These are phyloP conservation scores for Dasysyrphus tricinctus DNA, from an alignment of 2,888 invertebrate species.

Conservation along the genomic window DNA sequence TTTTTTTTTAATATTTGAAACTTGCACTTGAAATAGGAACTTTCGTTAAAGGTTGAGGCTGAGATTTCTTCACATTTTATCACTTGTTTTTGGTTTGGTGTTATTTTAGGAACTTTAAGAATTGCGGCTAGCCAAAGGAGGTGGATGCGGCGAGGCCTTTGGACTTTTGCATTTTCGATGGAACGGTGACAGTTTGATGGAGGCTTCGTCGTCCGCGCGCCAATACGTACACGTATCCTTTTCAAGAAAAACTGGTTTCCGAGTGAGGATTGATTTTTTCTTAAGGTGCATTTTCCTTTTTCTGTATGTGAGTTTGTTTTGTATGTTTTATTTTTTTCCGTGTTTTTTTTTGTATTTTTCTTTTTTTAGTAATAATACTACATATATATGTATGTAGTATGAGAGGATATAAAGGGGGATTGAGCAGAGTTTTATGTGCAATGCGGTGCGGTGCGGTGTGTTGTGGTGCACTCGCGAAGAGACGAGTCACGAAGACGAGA, in stretches of 20 bases:
- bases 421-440: slow-evolving; percentile 44
- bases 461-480: slow-evolving; percentile 66
- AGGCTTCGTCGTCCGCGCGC: slow-evolving; percentile 68
- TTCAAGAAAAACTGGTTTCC: slow-evolving; percentile 74
- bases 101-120: slow-evolving; percentile 72
- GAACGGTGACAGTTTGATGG: slow-evolving; percentile 60
- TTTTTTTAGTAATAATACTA: slow-evolving; percentile 74
- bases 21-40: slow-evolving; percentile 77
- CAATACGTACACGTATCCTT: slow-evolving; percentile 76
- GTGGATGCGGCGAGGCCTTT: slow-evolving; percentile 51
- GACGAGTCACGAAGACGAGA: slow-evolving; percentile 71
- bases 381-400: slow-evolving; percentile 47
- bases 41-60: slow-evolving; percentile 77
- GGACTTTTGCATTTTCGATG: slow-evolving; percentile 66
- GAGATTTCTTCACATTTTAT: slow-evolving; percentile 70
- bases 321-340: slow-evolving; percentile 59
- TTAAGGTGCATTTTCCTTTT: slow-evolving; percentile 78
- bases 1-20: slow-evolving; percentile 30
- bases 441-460: slow-evolving; percentile 49
- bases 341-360: slow-evolving; percentile 40
- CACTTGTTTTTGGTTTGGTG: slow-evolving; percentile 57
- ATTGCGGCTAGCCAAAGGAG: slow-evolving; percentile 45
- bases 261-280: slow-evolving; percentile 81
- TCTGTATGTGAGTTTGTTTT: slow-evolving; percentile 73
- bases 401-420: slow-evolving; percentile 50